Conservation (phyloP, 2,888 invertebrate species). For the Drosophila colorata region DNA sequence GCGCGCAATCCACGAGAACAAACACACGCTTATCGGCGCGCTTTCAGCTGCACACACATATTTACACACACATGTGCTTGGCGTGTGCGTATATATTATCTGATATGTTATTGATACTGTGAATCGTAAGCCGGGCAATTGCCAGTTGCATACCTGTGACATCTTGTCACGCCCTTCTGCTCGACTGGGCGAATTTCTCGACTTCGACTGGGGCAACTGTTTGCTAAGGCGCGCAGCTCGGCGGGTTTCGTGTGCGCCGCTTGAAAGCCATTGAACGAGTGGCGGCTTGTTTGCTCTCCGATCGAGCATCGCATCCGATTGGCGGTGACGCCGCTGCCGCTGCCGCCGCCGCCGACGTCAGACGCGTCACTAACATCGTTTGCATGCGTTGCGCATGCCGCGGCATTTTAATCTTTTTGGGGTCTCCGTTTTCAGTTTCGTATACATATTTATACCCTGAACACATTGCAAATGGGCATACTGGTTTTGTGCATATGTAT, state of each 20-base stretch:
- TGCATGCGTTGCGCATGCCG: slow-evolving; percentile 69
- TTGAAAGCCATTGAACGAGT: slow-evolving; percentile 70
- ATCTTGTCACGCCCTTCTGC: slow-evolving; percentile 58
- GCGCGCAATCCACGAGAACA: slow-evolving; percentile 23
- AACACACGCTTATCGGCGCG: slow-evolving; percentile 28
- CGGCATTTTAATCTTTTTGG: slow-evolving; percentile 57
- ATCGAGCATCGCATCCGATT: slow-evolving; percentile 51
- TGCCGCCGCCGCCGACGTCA: slow-evolving; percentile 14
- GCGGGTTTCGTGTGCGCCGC: slow-evolving; percentile 44
- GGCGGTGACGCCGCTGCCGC: slow-evolving; percentile 9
- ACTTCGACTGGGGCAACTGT: neutral
- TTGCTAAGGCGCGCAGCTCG: slow-evolving; percentile 14
- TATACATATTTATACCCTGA: neutral
- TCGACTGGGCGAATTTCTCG: too few species aligned
- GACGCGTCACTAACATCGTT: slow-evolving; percentile 56
- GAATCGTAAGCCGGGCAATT: slow-evolving; percentile 7
- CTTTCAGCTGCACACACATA: neutral
- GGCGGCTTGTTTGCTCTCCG: slow-evolving; percentile 44
- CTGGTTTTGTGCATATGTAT: too few species aligned
- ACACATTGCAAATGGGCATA: too few species aligned
- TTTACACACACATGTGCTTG: neutral
- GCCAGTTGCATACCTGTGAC: slow-evolving; percentile 63
- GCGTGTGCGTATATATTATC: neutral
- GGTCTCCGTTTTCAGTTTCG: slow-evolving; percentile 36
- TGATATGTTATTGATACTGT: slow-evolving; percentile 42